These are phyloP conservation scores for Hydropsyche betteni DNA, from an alignment of 2,888 invertebrate species.

Conservation along the genomic window DNA sequence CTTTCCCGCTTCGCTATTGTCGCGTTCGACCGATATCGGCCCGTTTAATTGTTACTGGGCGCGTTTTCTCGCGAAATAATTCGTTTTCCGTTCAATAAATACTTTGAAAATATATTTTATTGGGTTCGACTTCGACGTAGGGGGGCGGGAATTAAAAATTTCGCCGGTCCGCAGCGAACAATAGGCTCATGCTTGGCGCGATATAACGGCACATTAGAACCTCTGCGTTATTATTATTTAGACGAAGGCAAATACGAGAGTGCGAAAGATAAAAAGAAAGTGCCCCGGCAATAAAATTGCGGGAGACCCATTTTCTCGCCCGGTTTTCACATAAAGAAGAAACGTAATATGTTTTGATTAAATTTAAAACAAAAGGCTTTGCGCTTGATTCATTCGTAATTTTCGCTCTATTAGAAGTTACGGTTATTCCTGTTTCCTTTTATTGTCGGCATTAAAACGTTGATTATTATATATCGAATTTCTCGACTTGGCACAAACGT, in stretches of 20 bases:
- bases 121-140: too few relatives aligned
- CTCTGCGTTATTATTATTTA: slow-evolving; percentile 31
- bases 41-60: slow-evolving; percentile 30
- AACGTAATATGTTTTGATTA: slow-evolving; percentile 12
- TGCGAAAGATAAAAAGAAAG: slow-evolving; percentile 24
- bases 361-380: slow-evolving; percentile 7
- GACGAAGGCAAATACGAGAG: slow-evolving; percentile 21
- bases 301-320: neutral
- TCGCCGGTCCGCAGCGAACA: neutral
- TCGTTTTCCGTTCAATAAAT: slow-evolving; percentile 15
- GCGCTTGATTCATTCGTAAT: too few relatives aligned
- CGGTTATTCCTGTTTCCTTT: too few relatives aligned
- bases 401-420: too few relatives aligned
- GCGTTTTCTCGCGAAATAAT: slow-evolving; percentile 18
- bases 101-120: slow-evolving; percentile 4
- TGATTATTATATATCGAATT: neutral
- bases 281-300: slow-evolving; percentile 7
- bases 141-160: neutral
- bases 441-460: too few relatives aligned
- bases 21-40: slow-evolving; percentile 35
- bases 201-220: slow-evolving; percentile 27
- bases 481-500: neutral
- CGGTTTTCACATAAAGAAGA: slow-evolving; percentile 13
- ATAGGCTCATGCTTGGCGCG: neutral
- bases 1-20: slow-evolving; percentile 35